Evolutionary conservation across 2,797 vertebrate species (phyloP).

Genomic region (Podargus strigoides): DNA sequence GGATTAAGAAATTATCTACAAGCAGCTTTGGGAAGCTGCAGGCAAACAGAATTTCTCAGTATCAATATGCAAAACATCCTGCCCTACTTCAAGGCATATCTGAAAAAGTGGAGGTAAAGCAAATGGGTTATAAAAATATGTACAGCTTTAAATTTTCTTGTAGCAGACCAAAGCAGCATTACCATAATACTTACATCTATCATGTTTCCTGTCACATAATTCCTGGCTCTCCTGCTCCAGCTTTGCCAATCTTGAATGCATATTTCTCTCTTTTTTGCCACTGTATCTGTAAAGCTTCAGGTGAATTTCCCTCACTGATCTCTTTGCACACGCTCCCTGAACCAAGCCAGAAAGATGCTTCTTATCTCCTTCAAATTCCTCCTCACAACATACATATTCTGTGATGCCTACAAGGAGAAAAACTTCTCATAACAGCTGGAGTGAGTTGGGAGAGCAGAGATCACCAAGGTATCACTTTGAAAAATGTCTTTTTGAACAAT

Average conservation of each 20-base stretch:
- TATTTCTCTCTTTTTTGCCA: slow-evolving; percentile 28
- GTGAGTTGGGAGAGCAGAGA: neutral
- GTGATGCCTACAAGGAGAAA: neutral
- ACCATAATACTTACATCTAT: slow-evolving; percentile 37
- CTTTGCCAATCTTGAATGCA: neutral
- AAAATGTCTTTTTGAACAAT: neutral
- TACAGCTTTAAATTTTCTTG: slow-evolving; percentile 33
- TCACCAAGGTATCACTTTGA: neutral
- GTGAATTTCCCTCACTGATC: neutral
- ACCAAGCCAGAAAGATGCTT: neutral
- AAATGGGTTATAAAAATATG: slow-evolving; percentile 39
- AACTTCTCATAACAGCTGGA: neutral
- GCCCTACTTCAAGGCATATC: neutral
- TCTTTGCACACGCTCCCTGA: neutral
- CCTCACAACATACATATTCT: neutral
- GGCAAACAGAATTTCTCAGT: slow-evolving; percentile 48
- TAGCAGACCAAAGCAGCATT: slow-evolving; percentile 40
- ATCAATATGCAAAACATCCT: slow-evolving; percentile 12
- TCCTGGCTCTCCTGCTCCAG: neutral
- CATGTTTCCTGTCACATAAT: slow-evolving; percentile 8
- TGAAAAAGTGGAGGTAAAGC: neutral
- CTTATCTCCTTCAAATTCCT: neutral
- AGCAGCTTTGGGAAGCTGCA: slow-evolving; percentile 36
- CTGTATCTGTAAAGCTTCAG: slow-evolving; percentile 20
- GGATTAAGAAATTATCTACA: slow-evolving; percentile 55